phyloP scores from a whole-genome alignment of 1,140 invertebrate genomes.

The Samia ricini region DNA sequence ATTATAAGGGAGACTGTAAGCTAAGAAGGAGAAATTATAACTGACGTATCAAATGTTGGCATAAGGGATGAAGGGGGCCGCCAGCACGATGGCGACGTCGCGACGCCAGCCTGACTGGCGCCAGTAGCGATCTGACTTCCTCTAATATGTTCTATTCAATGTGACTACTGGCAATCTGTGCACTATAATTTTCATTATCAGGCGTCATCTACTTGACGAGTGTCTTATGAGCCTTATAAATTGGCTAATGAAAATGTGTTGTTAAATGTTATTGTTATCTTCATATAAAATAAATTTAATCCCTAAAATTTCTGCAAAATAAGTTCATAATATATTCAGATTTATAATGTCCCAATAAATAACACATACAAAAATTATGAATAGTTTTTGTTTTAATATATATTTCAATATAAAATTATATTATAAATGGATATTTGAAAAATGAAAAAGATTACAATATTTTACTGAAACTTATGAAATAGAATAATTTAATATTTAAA shows the following conservation, averaged over 20 bases:
- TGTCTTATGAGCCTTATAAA: not conserved
- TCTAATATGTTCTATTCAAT: slow-evolving; percentile 53
- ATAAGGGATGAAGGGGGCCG: slow-evolving; percentile 27
- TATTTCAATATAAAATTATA: no score
- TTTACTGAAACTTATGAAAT: no score
- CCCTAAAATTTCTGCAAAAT: not conserved
- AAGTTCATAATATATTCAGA: no score
- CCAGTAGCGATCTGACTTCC: slow-evolving; percentile 43
- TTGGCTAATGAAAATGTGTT: not conserved
- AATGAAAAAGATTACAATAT: no score
- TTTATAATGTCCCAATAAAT: no score
- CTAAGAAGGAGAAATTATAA: slow-evolving; percentile 11
- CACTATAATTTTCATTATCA: slow-evolving; percentile 25
- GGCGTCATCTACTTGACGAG: not conserved
- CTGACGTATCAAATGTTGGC: slow-evolving; percentile 7
- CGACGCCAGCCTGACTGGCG: slow-evolving; percentile 70
- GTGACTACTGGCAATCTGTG: slow-evolving; percentile 3
- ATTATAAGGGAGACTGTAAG: not conserved
- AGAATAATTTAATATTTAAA: no score
- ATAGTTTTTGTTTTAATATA: no score
- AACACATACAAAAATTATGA: no score
- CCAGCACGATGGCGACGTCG: slow-evolving; percentile 41
- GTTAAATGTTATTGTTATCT: not conserved
- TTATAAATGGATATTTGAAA: no score
- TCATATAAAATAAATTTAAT: slow-evolving; percentile 20